Conservation (phyloP, 2,113 vertebrate genomes). For the Apistogramma diplotaenia region DNA sequence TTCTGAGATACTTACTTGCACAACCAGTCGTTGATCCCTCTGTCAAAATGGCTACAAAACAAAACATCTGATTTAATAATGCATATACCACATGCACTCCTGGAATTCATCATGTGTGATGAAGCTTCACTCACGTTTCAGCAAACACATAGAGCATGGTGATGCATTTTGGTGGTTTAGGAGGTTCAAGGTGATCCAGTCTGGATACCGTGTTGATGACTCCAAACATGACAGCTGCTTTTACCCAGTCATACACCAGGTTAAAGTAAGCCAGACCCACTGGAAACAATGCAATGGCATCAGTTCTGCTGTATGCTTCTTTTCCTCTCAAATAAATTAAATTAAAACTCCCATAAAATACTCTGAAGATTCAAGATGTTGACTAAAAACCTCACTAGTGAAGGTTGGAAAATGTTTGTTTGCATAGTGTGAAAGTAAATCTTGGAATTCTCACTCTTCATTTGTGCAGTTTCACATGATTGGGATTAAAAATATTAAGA, state of each 20-base stretch:
- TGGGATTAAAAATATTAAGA: neutral
- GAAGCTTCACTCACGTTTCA: constrained; percentile 84
- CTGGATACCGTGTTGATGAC: constrained; percentile 87
- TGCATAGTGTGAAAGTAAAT: neutral
- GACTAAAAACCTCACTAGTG: too few relatives aligned
- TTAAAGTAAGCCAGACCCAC: constrained; percentile 92
- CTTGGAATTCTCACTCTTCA: neutral
- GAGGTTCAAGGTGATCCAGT: constrained; percentile 91
- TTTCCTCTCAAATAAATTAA: neutral
- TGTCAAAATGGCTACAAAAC: constrained; percentile 87
- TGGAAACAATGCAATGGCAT: constrained; percentile 50
- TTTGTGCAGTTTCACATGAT: neutral
- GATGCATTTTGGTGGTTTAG: constrained; percentile 92
- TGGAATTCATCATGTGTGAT: neutral
- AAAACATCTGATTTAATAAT: neutral
- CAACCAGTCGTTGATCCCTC: constrained; percentile 96
- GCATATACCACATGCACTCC: neutral
- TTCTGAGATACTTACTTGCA: constrained; percentile 84
- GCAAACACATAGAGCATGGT: constrained; percentile 92
- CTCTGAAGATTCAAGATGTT: too few relatives aligned
- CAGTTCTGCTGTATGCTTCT: neutral
- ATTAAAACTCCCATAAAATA: neutral
- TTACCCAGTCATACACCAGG: constrained; percentile 95
- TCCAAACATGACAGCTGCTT: constrained; percentile 93
- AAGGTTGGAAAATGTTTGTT: neutral